Evolutionary conservation across 2,797 vertebrate species (phyloP), one percentile per base, ranked within the genome.

Genomic region (Hippopotamyrus pictus): DNA sequence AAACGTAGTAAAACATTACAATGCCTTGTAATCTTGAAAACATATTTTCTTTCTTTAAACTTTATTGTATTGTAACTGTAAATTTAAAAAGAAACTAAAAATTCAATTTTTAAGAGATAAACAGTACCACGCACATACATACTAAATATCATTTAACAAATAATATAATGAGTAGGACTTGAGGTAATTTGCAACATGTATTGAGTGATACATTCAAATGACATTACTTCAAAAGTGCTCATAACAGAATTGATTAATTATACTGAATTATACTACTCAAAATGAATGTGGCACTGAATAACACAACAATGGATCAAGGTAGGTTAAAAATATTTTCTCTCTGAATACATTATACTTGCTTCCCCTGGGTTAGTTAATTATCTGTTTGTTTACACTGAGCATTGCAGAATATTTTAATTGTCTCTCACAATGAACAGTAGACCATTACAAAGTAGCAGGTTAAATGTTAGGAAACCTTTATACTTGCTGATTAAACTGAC

Each of bases 311-410:
- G 9, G 50, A 25, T n/a, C 8, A 37, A 54, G 29, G 25, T 11
- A 29, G 22, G 25, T 29, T 84, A 50, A 84, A 83, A 48, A 46
- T 84, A 46, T 84, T 84, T 48, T 84, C 19, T 84, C 44, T 48
- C 44, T 25, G 82, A 51, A 48, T 84, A 84, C 11, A 48, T 48
- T 29, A 11, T 48, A 48, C 19, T 51, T 84, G 22, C n/a, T 84
- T 84, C 82, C 82, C 82, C 44, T 51, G 46, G 82, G 82, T 51
- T 50, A 84, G 19, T 84, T 51, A 84, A 84, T 84, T 46, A 84
- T 29, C 48, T 51, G 48, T 25, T 48, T 84, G 82, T 50, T 84
- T 84, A 86, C 51, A 50, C 83, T 51, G 83, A 85, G 19, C 41
- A 37, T 12, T 86, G 84, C 50, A 14, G 25, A 29, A 33, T 54